Conservation (phyloP, 2,888 invertebrate genomes). For the Agonopterix subpropinquella region DNA sequence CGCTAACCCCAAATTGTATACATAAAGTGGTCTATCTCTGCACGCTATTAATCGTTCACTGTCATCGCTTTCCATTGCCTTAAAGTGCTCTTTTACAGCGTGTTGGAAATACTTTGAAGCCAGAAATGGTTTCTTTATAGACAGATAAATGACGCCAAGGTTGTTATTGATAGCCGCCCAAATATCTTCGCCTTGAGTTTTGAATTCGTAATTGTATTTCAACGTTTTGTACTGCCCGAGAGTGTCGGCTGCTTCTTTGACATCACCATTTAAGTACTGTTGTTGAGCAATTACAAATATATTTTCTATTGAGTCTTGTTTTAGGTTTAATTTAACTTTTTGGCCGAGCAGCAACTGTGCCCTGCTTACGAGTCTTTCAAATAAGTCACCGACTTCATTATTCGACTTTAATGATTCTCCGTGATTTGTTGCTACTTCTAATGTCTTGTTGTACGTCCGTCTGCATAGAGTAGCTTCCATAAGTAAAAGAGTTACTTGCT, state of each 20-base stretch:
- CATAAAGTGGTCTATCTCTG: slow-evolving; percentile 76
- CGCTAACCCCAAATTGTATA: slow-evolving; percentile 90
- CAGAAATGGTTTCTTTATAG: slow-evolving; percentile 86
- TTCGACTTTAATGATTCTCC: slow-evolving; percentile 49
- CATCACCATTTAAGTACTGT: slow-evolving; percentile 59
- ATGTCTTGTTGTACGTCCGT: slow-evolving; percentile 57
- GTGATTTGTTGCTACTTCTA: slow-evolving; percentile 53
- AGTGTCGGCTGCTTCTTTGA: slow-evolving; percentile 53
- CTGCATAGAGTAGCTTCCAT: slow-evolving; percentile 63
- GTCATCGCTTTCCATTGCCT: slow-evolving; percentile 57
- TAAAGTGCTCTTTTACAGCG: slow-evolving; percentile 84
- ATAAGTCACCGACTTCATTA: slow-evolving; percentile 45
- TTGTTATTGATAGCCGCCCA: slow-evolving; percentile 84
- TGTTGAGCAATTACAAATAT: slow-evolving; percentile 63
- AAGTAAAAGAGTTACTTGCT: slow-evolving; percentile 50
- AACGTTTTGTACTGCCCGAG: slow-evolving; percentile 53
- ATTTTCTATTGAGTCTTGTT: slow-evolving; percentile 62
- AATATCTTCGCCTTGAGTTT: slow-evolving; percentile 63
- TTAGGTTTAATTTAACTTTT: slow-evolving; percentile 41
- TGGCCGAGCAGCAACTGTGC: slow-evolving; percentile 55
- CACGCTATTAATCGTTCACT: slow-evolving; percentile 57
- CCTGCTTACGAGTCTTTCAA: slow-evolving; percentile 54
- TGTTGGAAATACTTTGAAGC: slow-evolving; percentile 87
- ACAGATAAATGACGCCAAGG: slow-evolving; percentile 86
- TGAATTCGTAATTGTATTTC: slow-evolving; percentile 54